phyloP scores from a whole-genome alignment of 2,113 vertebrate genomes.

The Cacatua alba region DNA sequence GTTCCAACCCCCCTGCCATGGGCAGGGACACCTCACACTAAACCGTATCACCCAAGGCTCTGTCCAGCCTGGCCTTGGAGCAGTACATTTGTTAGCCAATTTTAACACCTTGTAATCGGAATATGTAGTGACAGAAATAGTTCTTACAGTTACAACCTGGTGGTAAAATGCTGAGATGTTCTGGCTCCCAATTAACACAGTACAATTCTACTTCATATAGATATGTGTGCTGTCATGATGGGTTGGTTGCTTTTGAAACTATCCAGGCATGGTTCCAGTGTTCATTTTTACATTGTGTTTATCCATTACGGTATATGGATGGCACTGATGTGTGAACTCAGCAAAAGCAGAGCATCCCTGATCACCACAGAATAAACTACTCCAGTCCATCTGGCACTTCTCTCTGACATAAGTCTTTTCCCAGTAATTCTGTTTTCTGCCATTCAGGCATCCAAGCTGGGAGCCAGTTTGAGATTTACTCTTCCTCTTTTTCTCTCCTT shows the following conservation, averaged over 20 bases:
- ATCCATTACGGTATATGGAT: neutral
- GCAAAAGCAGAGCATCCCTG: neutral
- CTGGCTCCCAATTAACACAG: neutral
- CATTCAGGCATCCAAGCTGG: neutral
- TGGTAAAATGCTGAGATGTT: neutral
- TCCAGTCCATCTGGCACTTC: neutral
- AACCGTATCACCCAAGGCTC: too few species aligned
- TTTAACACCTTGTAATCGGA: constrained; percentile 31
- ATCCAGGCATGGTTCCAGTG: neutral
- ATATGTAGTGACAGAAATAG: neutral
- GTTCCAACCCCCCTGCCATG: too few species aligned
- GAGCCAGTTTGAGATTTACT: neutral
- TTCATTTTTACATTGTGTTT: neutral
- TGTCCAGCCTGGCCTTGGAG: neutral
- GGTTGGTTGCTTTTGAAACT: neutral
- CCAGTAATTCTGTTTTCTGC: neutral
- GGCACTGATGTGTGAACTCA: neutral
- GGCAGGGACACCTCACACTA: too few species aligned
- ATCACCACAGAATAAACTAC: neutral
- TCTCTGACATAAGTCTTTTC: neutral
- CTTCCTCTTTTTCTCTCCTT: neutral
- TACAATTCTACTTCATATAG: neutral
- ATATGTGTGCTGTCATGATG: too few species aligned
- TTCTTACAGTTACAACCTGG: neutral
- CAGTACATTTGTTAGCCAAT: neutral